A percentile compares a stretch with the other conserved stretches of the same genome.
Evolutionary conservation across 2,797 vertebrate genomes (phyloP).

Genomic region (Taenioides sp.): DNA sequence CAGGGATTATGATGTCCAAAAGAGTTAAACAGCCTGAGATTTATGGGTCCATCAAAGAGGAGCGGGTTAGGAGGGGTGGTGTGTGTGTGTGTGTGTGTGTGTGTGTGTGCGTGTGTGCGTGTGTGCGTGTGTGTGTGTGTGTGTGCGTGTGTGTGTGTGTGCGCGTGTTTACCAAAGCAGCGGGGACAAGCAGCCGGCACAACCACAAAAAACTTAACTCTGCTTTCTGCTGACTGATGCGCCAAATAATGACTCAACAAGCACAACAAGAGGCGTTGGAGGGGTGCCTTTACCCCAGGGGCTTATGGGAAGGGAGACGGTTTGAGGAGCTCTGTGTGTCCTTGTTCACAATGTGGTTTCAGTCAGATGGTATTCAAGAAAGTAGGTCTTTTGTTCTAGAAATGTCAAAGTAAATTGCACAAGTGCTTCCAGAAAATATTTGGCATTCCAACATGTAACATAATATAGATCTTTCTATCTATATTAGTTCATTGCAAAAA

Average conservation of each 20-base stretch:
- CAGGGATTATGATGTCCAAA: constrained; percentile 78
- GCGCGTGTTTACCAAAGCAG: not conserved
- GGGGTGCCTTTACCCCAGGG: constrained; percentile 34
- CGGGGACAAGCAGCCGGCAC: constrained; percentile 43
- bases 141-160: constrained; percentile 5
- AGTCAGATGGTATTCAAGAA: constrained; percentile 36
- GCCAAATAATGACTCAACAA: constrained; percentile 77
- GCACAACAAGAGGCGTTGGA: constrained; percentile 22
- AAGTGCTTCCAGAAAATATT: not conserved
- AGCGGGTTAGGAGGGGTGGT: constrained; percentile 25
- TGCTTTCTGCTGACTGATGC: constrained; percentile 74
- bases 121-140: too few relatives aligned
- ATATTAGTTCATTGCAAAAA: too few relatives aligned
- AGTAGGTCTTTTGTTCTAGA: constrained; percentile 39
- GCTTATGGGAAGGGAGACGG: constrained; percentile 36
- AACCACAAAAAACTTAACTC: constrained; percentile 57
- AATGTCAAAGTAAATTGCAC: constrained; percentile 26
- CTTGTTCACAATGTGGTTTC: constrained; percentile 23
- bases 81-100: not conserved
- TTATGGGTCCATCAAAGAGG: constrained; percentile 81
- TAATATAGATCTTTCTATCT: not conserved
- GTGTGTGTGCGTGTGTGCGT: too few relatives aligned
- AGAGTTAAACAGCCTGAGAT: constrained; percentile 77
- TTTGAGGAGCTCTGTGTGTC: constrained; percentile 28
- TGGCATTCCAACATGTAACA: not conserved